Evolutionary conservation across 2,797 vertebrate species (phyloP).

Genomic region (Myotis findleyi): DNA sequence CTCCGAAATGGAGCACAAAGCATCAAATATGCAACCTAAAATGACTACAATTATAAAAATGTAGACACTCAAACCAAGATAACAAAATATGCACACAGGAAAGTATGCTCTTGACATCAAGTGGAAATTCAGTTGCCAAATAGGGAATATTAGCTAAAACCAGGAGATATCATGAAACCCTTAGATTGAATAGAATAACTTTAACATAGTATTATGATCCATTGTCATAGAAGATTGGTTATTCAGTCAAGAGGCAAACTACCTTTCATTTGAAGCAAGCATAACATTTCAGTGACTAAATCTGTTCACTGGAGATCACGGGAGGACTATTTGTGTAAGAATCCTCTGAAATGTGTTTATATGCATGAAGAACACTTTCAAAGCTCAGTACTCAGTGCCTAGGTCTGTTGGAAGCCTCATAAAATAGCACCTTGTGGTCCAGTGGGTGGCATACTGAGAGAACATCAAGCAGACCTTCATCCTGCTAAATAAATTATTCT

Average conservation of each 20-base stretch:
- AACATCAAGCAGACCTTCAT: conserved; percentile 58
- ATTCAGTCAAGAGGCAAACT: neutral
- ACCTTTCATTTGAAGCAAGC: neutral
- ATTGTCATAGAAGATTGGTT: neutral
- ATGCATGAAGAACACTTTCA: neutral
- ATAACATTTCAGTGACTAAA: neutral
- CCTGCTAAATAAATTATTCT: conserved; percentile 70
- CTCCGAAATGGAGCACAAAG: neutral
- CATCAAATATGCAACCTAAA: neutral
- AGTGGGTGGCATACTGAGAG: conserved; percentile 70
- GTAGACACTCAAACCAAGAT: neutral
- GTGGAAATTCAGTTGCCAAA: neutral
- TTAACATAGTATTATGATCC: neutral
- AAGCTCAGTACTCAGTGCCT: rapidly evolving
- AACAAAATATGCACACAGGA: rapidly evolving
- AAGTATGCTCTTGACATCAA: neutral
- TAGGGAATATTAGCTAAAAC: neutral
- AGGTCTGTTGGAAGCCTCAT: neutral
- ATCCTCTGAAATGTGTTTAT: neutral
- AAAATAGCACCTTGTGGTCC: conserved; percentile 61
- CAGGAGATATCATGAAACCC: neutral
- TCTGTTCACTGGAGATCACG: neutral
- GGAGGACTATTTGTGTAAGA: too few species aligned
- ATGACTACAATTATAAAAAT: neutral
- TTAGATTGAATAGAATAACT: neutral